These are phyloP conservation scores for Turritopsis dohrnii DNA, from an alignment of 30 jellyfish, hydroid and myxozoan species.

Conservation along the genomic window DNA sequence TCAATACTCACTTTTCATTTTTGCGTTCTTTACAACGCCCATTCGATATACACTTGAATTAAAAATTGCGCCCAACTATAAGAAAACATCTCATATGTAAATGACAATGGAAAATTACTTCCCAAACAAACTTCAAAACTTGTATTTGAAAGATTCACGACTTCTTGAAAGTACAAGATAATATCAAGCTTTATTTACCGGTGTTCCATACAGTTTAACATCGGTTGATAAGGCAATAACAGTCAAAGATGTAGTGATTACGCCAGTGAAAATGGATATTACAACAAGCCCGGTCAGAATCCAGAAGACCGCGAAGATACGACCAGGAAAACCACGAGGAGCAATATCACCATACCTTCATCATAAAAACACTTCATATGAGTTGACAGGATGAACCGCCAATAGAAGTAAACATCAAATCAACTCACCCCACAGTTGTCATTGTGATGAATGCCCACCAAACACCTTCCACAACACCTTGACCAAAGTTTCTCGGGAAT, in stretches of 20 bases:
- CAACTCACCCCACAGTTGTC: conserved; percentile 94
- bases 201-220: conserved; percentile 65
- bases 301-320: conserved; percentile 92
- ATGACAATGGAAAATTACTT: too few relatives aligned
- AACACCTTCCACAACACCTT: conserved; percentile 84
- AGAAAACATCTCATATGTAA: too few relatives aligned
- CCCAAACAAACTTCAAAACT: too few relatives aligned
- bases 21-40: conserved; percentile 74
- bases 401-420: neutral
- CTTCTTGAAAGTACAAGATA: conserved; percentile 11
- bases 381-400: neutral
- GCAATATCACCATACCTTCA: conserved; percentile 94
- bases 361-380: neutral
- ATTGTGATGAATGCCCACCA: conserved; percentile 99
- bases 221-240: conserved; percentile 62
- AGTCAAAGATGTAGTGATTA: conserved; percentile 84
- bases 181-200: conserved; percentile 42
- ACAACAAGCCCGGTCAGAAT: conserved; percentile 82
- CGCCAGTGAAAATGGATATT: conserved; percentile 93
- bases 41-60: conserved; percentile 60
- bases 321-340: conserved; percentile 94
- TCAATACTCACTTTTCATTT: conserved; percentile 42
- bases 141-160: too few relatives aligned
- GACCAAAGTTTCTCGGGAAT: conserved; percentile 89
- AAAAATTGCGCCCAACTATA: conserved; percentile 70